These are phyloP conservation scores for Cephus pulcher DNA, from an alignment of 2,888 invertebrate genomes.

Conservation along the genomic window DNA sequence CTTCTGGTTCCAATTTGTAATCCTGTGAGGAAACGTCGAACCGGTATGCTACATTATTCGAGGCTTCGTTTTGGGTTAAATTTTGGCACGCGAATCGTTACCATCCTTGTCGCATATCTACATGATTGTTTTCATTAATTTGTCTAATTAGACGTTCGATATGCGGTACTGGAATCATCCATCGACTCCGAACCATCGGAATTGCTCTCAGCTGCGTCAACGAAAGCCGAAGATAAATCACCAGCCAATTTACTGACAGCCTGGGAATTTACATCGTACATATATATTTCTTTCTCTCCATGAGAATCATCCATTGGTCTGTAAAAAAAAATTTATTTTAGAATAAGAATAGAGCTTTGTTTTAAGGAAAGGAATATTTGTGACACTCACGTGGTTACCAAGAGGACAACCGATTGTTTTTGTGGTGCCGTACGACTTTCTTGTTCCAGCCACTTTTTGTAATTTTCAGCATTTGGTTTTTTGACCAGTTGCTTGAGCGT, in stretches of 20 bases:
- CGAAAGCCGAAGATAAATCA: constrained; percentile 85
- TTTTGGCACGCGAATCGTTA: constrained; percentile 29
- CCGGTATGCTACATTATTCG: neutral
- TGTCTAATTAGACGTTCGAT: neutral
- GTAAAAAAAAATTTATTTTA: constrained; percentile 46
- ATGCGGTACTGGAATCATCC: constrained; percentile 34
- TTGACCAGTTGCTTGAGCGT: constrained; percentile 81
- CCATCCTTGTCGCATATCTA: neutral
- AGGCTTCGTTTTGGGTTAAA: constrained; percentile 8
- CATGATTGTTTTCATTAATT: neutral
- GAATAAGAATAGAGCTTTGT: constrained; percentile 11
- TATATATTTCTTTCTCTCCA: constrained; percentile 82
- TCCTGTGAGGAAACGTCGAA: constrained; percentile 2
- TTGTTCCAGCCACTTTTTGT: constrained; percentile 82
- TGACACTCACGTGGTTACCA: constrained; percentile 81
- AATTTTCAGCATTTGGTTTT: constrained; percentile 82
- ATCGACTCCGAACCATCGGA: constrained; percentile 65
- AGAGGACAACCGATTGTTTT: constrained; percentile 82
- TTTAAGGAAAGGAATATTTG: constrained; percentile 1
- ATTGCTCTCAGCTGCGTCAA: constrained; percentile 89
- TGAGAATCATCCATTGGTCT: constrained; percentile 67
- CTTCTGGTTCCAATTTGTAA: constrained; percentile 32
- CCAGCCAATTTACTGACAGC: constrained; percentile 83
- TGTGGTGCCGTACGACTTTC: constrained; percentile 81
- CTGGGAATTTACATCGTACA: constrained; percentile 84